A percentile compares a stretch with the other conserved stretches of the same genome.
These are phyloP conservation scores for Formica exsecta DNA, from an alignment of 1,140 invertebrate species.

Conservation along the genomic window DNA sequence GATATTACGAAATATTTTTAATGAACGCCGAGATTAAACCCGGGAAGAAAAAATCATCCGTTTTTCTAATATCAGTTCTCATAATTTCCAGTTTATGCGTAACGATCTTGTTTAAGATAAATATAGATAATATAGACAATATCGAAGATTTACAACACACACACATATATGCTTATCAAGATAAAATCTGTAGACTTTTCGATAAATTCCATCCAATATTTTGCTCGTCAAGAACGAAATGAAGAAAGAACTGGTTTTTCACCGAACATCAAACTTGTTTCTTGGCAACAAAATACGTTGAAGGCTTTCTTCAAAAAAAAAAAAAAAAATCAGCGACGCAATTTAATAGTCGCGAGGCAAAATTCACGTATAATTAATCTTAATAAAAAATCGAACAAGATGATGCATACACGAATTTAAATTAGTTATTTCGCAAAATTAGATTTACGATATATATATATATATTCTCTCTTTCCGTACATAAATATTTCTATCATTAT, in stretches of 20 bases:
- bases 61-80: not conserved
- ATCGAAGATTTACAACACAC: not conserved
- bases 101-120: not conserved
- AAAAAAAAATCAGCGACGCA: slow-evolving; percentile 30
- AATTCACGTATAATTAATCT: slow-evolving; percentile 12
- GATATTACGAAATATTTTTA: not conserved
- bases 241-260: slow-evolving; percentile 72
- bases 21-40: not conserved
- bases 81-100: not conserved
- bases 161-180: slow-evolving; percentile 17
- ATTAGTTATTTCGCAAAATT: slow-evolving; percentile 33
- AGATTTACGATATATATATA: not conserved
- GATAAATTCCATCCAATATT: slow-evolving; percentile 46
- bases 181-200: slow-evolving; percentile 14
- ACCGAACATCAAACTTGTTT: slow-evolving; percentile 68
- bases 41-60: not conserved
- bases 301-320: slow-evolving; percentile 12
- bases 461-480: too few species aligned
- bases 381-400: not conserved
- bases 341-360: not conserved
- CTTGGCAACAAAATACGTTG: slow-evolving; percentile 37
- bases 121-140: not conserved
- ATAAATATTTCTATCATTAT: not conserved
- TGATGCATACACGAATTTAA: not conserved
- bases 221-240: slow-evolving; percentile 30